phyloP scores from a whole-genome alignment of 2,888 invertebrate species.

The Hemistola chrysoprasaria region DNA sequence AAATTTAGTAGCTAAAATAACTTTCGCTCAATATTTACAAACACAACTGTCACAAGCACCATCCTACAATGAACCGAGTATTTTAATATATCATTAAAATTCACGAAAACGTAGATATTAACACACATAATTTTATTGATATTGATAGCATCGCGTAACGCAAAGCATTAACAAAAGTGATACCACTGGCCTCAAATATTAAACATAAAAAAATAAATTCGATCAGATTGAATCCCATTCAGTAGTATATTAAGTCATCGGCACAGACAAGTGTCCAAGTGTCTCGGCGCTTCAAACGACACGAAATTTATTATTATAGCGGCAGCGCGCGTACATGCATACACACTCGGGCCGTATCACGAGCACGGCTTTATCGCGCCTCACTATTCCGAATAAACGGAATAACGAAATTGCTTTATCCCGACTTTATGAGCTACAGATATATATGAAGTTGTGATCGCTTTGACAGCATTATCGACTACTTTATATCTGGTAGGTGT shows the following conservation, averaged over 20 bases:
- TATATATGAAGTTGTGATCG: conserved; percentile 50
- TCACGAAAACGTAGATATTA: too few relatives aligned
- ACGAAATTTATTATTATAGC: conserved; percentile 82
- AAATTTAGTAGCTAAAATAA: too few relatives aligned
- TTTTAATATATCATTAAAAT: too few relatives aligned
- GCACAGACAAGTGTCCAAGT: conserved; percentile 20
- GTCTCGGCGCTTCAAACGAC: conserved; percentile 74
- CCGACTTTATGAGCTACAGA: conserved; percentile 44
- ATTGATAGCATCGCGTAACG: too few relatives aligned
- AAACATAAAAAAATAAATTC: conserved; percentile 16
- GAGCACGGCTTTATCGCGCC: conserved; percentile 75
- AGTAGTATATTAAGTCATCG: conserved; percentile 30
- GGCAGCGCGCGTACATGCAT: conserved; percentile 75
- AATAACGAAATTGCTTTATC: conserved; percentile 50
- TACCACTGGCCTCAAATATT: conserved; percentile 6
- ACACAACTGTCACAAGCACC: too few relatives aligned
- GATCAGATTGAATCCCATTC: conserved; percentile 26
- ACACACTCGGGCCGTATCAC: conserved; percentile 80
- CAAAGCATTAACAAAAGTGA: too few relatives aligned
- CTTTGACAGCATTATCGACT: conserved; percentile 41
- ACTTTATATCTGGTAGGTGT: conserved; percentile 29
- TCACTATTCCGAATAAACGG: conserved; percentile 56
- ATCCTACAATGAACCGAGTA: too few relatives aligned
- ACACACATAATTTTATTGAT: too few relatives aligned
- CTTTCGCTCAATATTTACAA: too few relatives aligned